Base-by-base conservation (phyloP, 2,888 invertebrate species). In the Zhuqinia jingwanae region DNA sequence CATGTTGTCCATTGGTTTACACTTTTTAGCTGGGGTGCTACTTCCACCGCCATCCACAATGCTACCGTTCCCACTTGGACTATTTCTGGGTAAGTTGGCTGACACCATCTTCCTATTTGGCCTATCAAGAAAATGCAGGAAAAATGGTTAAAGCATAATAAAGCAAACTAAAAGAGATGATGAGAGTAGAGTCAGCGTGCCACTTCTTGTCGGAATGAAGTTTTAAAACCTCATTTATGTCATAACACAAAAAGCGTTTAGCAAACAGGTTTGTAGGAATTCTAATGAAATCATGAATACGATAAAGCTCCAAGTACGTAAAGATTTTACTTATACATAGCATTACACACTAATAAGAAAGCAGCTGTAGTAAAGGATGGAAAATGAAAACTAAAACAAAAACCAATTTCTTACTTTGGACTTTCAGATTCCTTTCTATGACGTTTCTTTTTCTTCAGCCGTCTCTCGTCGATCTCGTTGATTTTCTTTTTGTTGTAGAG, bases 1-100 rank as follows among this genome's bases (percentile, higher is more conserved):
- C 92, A 97, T 96, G 92, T 97, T 97, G 91, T 96, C 95, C 88
- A 88, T 88, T 5, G 82, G 82, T 45, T 81, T 81, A 0, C 22
- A 15, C 20, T 63, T 68, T 10, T 68, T 81, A 0, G 60, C 68
- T 20, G 87, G 78, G 17, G 85, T 79, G 30, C 22, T 84, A 20
- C 8, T 87, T 13, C 78, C 75, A 17, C 58, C 13, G 11, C 58
- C 13, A 13, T 80, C 81, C 20, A 20, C 53, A 47, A 22, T 47
- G 47, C 13, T 68, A 0, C 77, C 60, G 20, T 75, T 81, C 1
- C 36, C 42, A n/a, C n/a, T 77, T n/a, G 85, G 87, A 30, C 89
- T 85, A 17, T 88, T 89, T 42, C 81, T 88, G 27, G 83, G 84
- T 65, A 75, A 47, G 15, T 10, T 22, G 53, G 30, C 77, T 77